Evolutionary conservation across 2,888 invertebrate species (phyloP).

Genomic region (Nymphalis polychloros): DNA sequence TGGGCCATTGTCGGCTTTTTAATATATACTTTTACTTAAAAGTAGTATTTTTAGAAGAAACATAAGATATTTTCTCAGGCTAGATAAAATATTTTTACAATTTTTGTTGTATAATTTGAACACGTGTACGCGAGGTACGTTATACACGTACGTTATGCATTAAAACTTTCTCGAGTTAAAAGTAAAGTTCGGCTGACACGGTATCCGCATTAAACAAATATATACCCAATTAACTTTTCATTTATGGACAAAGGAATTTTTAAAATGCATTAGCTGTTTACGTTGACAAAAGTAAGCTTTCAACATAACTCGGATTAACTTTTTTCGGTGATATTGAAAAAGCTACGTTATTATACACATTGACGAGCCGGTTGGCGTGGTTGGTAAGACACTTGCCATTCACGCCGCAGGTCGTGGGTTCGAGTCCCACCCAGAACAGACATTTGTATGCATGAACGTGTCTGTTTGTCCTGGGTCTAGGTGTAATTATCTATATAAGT

Average conservation of each 20-base stretch:
- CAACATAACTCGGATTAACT: background rate
- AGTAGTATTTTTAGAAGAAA: no score
- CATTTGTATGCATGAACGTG: no score
- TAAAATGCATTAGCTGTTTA: constrained; percentile 16
- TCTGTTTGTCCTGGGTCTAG: no score
- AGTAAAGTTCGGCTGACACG: constrained; percentile 62
- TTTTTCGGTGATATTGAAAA: background rate
- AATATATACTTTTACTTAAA: no score
- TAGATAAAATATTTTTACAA: background rate
- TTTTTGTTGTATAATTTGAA: constrained; percentile 19
- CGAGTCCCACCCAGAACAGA: no score
- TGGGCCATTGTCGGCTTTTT: no score
- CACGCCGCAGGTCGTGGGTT: no score
- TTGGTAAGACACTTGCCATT: no score
- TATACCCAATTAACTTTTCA: constrained; percentile 52
- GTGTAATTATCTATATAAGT: no score
- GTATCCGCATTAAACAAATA: constrained; percentile 70
- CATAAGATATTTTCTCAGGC: background rate
- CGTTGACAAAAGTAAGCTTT: constrained; percentile 7
- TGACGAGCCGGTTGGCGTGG: no score
- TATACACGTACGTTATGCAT: constrained; percentile 52
- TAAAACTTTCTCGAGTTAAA: constrained; percentile 66
- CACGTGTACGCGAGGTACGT: constrained; percentile 27
- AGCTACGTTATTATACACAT: no score
- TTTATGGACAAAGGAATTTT: constrained; percentile 38